Base-by-base conservation (phyloP, 1,140 invertebrate genomes). In the Bombus turneri region DNA sequence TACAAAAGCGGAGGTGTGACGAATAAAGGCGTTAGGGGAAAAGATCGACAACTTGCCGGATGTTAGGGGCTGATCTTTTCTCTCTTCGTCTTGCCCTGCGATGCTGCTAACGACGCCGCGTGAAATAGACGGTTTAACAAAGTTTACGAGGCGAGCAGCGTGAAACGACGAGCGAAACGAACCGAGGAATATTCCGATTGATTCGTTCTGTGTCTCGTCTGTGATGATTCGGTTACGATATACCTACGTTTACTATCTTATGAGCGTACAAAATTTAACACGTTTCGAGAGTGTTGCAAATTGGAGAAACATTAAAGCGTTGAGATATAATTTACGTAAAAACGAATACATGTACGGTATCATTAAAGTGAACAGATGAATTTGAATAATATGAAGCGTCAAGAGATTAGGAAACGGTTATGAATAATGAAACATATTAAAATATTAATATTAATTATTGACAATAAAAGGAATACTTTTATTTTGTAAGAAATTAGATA, bases 1-100 rank as follows among this genome's bases (percentile, higher is more conserved):
- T 64, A 82, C 72, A 53, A 83, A 83, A 83, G 81, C 59, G 81
- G 59, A 39, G 72, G 59, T 76, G 72, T 75, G 72, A 53, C 81
- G 72, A 64, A 68, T 76, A 68, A 43, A 66, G 43, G 62, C 62
- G 73, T 75, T 13, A 8, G 39, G n/a, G 10, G 8, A 72, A 22
- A 18, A 22, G 3, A 75, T 82, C 25, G 71, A n/a, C 22, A 47
- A 43, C n/a, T 72, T n/a, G 57, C 22, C 81, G 57, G 69, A 64
- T 71, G 80, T n/a, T 59, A 9, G 37, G 69, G 37, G 37, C 9
- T 28, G 5, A 39, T 41, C 37, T n/a, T 57, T 62, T 10, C 22
- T 15, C 28, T 22, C 28, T 39, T 25, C 37, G 10, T 39, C 10
- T 28, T 39, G 37, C 10, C 25, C 6, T n/a, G 18, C 1, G 69